Evolutionary conservation across 2,797 vertebrate genomes (phyloP), one percentile per base, ranked within the genome.

Genomic region (Coreius guichenoti): DNA sequence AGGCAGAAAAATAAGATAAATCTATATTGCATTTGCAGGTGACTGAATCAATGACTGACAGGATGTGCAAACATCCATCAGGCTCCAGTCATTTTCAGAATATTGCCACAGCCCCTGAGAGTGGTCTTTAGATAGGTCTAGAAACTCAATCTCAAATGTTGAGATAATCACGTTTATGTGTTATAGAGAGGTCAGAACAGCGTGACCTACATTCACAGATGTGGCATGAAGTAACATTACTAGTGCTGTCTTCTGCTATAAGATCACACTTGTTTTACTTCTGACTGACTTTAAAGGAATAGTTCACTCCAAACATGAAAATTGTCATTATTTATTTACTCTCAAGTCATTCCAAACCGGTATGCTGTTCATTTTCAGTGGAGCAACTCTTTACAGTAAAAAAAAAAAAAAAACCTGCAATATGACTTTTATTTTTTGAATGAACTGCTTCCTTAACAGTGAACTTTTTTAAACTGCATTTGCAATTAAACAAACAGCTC

Each of bases 111-210:
- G 61, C 74, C 78, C 89, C 63, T 47, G 65, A 90, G 92, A 83
- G 83, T 17, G 67, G 23, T 80, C 77, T 80, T 54, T 16, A 89
- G 85, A 93, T 91, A 91, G 88, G 92, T 85, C 84, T 65, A 58
- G 73, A 77, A 75, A 39, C 82, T 88, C 68, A 70, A 84, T 91
- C 88, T 92, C 86, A 87, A 87, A 89, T 90, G 83, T 88, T 87
- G 58, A 83, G 76, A 89, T 89, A 69, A 83, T 63, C 82, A 56
- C 13, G 73, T 83, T 82, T 49, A 1, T 77, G 56, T 69, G 81
- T 88, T 92, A 88, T 89, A 82, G 83, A 86, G 84, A 85, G 80
- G 87, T 68, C 17, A 65, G 85, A 49, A 84, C 88, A 87, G 80
- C 26, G 17, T 75, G 87, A 82, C 88, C 82, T 90, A 81, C 65